Evolutionary conservation across 2,113 vertebrate species (phyloP), one percentile per base, ranked within the genome.

Genomic region (Arizona elegans): DNA sequence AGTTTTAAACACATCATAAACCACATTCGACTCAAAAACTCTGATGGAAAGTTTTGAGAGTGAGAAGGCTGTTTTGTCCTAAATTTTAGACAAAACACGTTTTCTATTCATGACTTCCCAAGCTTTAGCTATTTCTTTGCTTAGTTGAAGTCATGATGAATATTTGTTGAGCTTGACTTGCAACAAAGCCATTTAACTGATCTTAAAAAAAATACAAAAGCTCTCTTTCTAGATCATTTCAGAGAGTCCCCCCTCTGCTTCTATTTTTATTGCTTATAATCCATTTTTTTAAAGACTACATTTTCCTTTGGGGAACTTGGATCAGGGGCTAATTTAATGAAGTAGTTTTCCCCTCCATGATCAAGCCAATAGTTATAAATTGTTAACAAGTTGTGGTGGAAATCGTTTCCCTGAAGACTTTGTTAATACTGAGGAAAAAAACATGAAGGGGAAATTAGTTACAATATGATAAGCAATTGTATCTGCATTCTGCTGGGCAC

Each of bases 351-450:
- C 88, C 90, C 94, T 92, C 89, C 93, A 93, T 87, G 92, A 96
- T 96, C 91, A 96, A 95, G 94, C 91, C 92, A 94, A 95, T 95
- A 94, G 93, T 93, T 96, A 85, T 97, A 95, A 97, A 97, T 95
- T 91, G 94, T 94, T 96, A 96, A 96, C 96, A 95, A 95, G 94
- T 95, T 97, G 91, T 93, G 54, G 94, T 96, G 21, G 91, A 95
- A 96, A 95, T 0, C 29, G 0, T 58, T 93, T 96, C 92, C 93
- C 92, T 65, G 92, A 95, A 95, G 96, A 94, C 93, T 86, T 90
- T 88, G 85, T 94, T 95, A 81, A 62, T 0, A 0, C 90, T 89
- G 94, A 92, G 86, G 91, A 92, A 96, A 96, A 81, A 85, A 94
- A 19, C 0, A 13, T 29, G 23, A 56, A 87, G 95, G 86, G 91